These are phyloP conservation scores for Cecropterus lyciades DNA, from an alignment of 1,140 invertebrate species.

Conservation along the genomic window DNA sequence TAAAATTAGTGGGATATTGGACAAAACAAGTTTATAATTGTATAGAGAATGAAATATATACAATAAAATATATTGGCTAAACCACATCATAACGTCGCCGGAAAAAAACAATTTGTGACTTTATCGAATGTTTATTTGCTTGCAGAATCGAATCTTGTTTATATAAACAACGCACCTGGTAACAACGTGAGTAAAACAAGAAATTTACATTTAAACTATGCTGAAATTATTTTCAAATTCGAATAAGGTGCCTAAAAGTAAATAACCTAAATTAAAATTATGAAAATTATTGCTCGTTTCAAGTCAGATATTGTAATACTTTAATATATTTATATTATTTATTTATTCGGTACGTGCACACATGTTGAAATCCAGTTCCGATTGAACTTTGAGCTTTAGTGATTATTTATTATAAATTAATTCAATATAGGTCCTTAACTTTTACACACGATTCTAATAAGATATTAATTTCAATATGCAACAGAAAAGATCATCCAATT, in stretches of 20 bases:
- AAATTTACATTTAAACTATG: constrained; percentile 32
- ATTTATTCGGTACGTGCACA: constrained; percentile 11
- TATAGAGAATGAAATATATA: background rate
- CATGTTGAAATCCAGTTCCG: background rate
- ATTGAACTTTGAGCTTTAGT: background rate
- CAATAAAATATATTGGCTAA: background rate
- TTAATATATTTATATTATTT: too few species aligned
- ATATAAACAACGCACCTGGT: constrained; percentile 38
- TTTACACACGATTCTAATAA: too few species aligned
- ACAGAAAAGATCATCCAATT: too few species aligned
- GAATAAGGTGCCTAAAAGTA: constrained; percentile 23
- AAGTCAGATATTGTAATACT: too few species aligned
- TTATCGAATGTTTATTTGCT: constrained; percentile 35
- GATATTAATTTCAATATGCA: too few species aligned
- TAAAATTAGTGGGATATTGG: too few species aligned
- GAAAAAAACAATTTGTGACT: constrained; percentile 18
- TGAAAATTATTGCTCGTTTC: background rate
- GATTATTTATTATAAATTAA: background rate
- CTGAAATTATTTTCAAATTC: constrained; percentile 14
- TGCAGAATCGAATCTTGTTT: constrained; percentile 38
- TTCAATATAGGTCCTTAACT: background rate
- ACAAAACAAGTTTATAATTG: too few species aligned
- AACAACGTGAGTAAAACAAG: constrained; percentile 36
- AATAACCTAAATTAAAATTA: constrained; percentile 3
- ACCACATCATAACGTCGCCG: background rate